phyloP scores from a whole-genome alignment of 2,888 invertebrate genomes.

The Chesias legatella region DNA sequence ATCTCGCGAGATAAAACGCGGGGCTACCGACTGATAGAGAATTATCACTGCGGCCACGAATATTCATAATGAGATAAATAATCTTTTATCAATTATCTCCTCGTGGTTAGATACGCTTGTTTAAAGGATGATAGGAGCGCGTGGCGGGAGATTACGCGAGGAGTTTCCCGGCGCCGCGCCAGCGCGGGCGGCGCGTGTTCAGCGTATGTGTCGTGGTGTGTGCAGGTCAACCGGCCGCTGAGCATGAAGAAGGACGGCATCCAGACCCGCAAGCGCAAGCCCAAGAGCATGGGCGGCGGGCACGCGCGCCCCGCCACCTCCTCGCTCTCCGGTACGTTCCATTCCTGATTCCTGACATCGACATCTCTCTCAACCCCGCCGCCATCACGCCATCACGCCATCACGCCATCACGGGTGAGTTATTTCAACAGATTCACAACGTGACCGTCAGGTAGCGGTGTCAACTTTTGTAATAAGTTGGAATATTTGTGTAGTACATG shows the following conservation, averaged over 20 bases:
- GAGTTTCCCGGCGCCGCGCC: slow-evolving; percentile 50
- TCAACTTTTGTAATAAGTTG: too few relatives aligned
- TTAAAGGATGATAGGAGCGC: slow-evolving; percentile 75
- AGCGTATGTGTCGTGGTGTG: slow-evolving; percentile 16
- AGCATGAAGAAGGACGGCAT: slow-evolving; percentile 99
- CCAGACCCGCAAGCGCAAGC: slow-evolving; percentile 97
- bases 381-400: too few relatives aligned
- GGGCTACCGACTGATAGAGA: slow-evolving; percentile 79
- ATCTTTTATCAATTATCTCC: slow-evolving; percentile 80
- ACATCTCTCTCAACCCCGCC: too few relatives aligned
- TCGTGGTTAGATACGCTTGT: slow-evolving; percentile 73
- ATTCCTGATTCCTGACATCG: too few relatives aligned
- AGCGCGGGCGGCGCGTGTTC: neutral
- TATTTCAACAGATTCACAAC: too few relatives aligned
- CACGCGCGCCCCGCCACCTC: slow-evolving; percentile 49
- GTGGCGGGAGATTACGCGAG: slow-evolving; percentile 65
- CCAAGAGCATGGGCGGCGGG: slow-evolving; percentile 82
- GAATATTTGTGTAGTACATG: too few relatives aligned
- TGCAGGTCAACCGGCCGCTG: slow-evolving; percentile 94
- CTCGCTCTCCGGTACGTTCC: slow-evolving; percentile 59
- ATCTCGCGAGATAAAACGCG: slow-evolving; percentile 77
- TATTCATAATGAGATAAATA: slow-evolving; percentile 81
- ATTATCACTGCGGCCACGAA: slow-evolving; percentile 75
- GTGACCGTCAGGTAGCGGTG: too few relatives aligned
- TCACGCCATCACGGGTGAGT: too few relatives aligned